Percentiles rank a stretch among this genome's conserved stretches.
Conservation (phyloP, 2,797 vertebrate species). For the Cossypha polioptera region DNA sequence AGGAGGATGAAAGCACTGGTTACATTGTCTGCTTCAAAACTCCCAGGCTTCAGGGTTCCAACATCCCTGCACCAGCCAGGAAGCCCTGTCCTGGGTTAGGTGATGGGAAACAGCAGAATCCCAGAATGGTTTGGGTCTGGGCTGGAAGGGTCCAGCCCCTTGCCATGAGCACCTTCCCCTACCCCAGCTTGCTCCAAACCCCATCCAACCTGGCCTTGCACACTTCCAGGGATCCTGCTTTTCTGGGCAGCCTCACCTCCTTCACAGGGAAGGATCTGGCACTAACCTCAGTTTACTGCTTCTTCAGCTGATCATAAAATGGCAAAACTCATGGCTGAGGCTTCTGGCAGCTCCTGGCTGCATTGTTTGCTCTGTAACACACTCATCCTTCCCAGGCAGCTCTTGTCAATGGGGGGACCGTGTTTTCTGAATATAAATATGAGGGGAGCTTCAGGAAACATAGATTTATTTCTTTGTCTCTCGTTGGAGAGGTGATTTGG, state of each 20-base stretch:
- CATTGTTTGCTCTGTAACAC: neutral
- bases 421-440: neutral
- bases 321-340: neutral
- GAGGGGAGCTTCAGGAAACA: neutral
- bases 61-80: neutral
- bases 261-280: neutral
- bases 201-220: fast-evolving
- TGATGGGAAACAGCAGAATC: neutral
- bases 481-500: neutral
- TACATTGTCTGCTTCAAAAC: neutral
- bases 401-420: neutral
- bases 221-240: neutral
- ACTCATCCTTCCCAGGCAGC: neutral
- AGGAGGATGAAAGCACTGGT: constrained; percentile 1
- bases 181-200: neutral
- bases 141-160: neutral
- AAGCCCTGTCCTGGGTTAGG: neutral
- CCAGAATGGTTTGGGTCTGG: neutral
- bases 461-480: neutral
- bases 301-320: neutral
- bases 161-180: neutral
- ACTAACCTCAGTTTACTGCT: neutral
- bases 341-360: neutral
- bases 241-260: neutral
- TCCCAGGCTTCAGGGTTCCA: too few species aligned